Percentiles rank a stretch among this genome's conserved stretches.
These are phyloP conservation scores for Caenorhabditis virilis DNA, from an alignment of 2,888 invertebrate species.

Conservation along the genomic window DNA sequence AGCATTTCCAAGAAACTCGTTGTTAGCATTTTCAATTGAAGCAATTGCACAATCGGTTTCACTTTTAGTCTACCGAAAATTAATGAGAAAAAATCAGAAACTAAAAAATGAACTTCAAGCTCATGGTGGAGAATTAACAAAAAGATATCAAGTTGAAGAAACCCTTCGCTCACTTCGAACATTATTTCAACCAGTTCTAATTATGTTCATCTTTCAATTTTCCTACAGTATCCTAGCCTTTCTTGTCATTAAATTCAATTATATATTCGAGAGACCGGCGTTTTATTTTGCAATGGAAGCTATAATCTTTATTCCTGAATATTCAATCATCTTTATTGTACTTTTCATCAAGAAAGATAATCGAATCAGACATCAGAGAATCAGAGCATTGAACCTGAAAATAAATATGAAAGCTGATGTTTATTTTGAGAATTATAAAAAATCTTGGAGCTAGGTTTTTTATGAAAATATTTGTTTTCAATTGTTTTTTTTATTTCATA, in stretches of 20 bases:
- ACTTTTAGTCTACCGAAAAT: too few relatives aligned
- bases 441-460: too few relatives aligned
- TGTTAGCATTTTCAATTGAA: not conserved
- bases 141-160: conserved; percentile 23
- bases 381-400: not conserved
- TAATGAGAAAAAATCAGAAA: too few relatives aligned
- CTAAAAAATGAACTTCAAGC: too few relatives aligned
- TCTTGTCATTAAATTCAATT: not conserved
- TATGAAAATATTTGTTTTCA: too few relatives aligned
- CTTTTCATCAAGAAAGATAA: not conserved
- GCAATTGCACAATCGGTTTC: not conserved
- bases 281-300: not conserved
- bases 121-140: conserved; percentile 2
- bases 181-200: conserved; percentile 9
- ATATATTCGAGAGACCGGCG: too few relatives aligned
- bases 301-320: not conserved
- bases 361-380: not conserved
- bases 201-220: conserved; percentile 9
- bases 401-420: not conserved
- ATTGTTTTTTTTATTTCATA: too few relatives aligned
- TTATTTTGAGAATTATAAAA: conserved; percentile 1
- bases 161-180: too few relatives aligned
- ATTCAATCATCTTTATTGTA: not conserved
- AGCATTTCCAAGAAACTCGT: conserved; percentile 2
- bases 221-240: not conserved